Evolutionary conservation across 2,113 vertebrate species (phyloP).

Genomic region (Alaudala cheleensis): DNA sequence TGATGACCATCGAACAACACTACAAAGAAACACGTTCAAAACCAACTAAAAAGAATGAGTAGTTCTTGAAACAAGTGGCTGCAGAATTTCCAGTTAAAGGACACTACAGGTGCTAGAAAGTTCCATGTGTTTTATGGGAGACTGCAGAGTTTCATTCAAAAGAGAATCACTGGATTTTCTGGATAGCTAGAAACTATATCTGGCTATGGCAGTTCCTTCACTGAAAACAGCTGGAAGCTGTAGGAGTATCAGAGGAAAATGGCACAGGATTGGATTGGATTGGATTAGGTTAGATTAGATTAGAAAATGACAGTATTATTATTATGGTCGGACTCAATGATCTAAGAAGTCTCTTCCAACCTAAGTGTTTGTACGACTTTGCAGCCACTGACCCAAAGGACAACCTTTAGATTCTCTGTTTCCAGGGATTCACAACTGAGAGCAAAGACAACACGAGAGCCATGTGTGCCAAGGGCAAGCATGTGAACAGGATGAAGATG

Average conservation of each 20-base stretch:
- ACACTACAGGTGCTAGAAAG: not conserved
- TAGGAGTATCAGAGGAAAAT: not conserved
- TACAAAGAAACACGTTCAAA: not conserved
- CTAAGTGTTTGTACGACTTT: not conserved
- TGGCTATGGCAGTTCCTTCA: not conserved
- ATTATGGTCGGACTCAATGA: not conserved
- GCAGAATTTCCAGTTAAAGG: not conserved
- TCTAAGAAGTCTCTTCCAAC: not conserved
- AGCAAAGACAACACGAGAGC: fast-evolving
- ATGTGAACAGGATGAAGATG: not conserved
- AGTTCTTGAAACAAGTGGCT: not conserved
- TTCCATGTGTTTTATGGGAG: not conserved
- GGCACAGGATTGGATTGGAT: not conserved
- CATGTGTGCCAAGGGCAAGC: not conserved
- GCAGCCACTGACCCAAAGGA: not conserved
- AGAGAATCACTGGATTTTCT: not conserved
- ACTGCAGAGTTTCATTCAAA: not conserved
- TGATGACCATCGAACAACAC: not conserved
- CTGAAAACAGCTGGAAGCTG: not conserved
- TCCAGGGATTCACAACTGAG: not conserved
- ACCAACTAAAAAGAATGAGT: not conserved
- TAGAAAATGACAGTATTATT: not conserved
- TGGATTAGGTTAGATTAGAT: not conserved
- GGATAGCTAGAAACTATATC: not conserved
- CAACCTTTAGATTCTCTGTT: not conserved